phyloP scores from a whole-genome alignment of 1,140 invertebrate species.

The Pseudomyrmex sp. region DNA sequence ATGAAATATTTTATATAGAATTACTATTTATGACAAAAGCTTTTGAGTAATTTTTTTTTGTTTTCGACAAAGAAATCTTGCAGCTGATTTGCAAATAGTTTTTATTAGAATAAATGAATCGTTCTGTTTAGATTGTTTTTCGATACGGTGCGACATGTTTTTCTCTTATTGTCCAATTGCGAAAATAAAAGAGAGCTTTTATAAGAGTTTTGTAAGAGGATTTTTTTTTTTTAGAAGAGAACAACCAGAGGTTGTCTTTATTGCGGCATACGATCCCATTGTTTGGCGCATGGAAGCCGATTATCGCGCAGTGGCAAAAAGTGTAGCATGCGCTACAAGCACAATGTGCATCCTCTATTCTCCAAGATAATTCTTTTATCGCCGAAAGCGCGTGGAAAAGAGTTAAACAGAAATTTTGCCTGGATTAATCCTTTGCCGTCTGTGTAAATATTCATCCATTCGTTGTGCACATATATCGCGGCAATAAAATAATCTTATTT shows the following conservation, averaged over 20 bases:
- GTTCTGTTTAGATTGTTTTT: neutral
- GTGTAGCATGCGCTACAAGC: neutral
- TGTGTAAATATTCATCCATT: neutral
- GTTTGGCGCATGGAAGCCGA: neutral
- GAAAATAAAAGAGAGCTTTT: neutral
- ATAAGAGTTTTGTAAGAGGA: neutral
- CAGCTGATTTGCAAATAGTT: too few relatives aligned
- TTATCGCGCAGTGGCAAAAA: conserved; percentile 9
- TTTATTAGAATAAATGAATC: too few relatives aligned
- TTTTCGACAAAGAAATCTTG: too few relatives aligned
- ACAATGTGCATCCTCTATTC: neutral
- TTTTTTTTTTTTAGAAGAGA: too few relatives aligned
- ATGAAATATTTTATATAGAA: neutral
- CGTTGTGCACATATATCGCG: too few relatives aligned
- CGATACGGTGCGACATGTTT: neutral
- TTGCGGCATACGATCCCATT: conserved; percentile 12
- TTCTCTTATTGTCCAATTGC: neutral
- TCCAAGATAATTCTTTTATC: conserved; percentile 14
- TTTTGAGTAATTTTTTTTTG: too few relatives aligned
- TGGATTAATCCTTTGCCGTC: neutral
- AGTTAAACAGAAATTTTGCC: neutral
- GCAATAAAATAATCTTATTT: conserved; percentile 33
- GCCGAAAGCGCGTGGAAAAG: neutral
- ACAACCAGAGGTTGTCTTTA: neutral
- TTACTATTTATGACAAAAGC: neutral